A percentile compares a stretch with the other conserved stretches of the same genome.
Evolutionary conservation across 2,888 invertebrate species (phyloP).

Genomic region (Leucania comma): DNA sequence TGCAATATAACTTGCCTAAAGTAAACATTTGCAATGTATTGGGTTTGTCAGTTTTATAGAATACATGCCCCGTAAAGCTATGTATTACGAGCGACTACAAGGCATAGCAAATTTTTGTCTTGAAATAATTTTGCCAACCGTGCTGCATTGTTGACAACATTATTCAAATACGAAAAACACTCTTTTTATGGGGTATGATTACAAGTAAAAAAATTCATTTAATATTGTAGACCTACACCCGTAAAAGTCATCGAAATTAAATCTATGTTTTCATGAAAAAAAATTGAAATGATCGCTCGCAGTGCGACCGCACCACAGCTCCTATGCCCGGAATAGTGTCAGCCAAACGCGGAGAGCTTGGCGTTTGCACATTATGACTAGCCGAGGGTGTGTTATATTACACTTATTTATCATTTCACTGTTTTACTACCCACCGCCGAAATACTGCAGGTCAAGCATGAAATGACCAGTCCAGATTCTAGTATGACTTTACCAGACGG

Average conservation of each 20-base stretch:
- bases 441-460: conserved; percentile 55
- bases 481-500: conserved; percentile 23
- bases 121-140: not conserved
- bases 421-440: conserved; percentile 57
- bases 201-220: not conserved
- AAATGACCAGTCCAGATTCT: conserved; percentile 42
- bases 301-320: conserved; percentile 66
- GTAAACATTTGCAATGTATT: not conserved
- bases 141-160: not conserved
- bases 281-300: conserved; percentile 63
- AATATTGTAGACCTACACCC: not conserved
- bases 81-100: conserved; percentile 25
- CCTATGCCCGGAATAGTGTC: conserved; percentile 83
- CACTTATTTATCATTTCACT: conserved; percentile 75
- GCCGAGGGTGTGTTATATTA: conserved; percentile 77
- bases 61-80: not conserved
- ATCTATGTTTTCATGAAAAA: not conserved
- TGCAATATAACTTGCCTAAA: not conserved
- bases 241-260: too few species aligned
- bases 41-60: not conserved
- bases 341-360: conserved; percentile 88
- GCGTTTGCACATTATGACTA: conserved; percentile 89
- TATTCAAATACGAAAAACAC: not conserved
- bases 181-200: not conserved
- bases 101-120: not conserved